Evolutionary conservation across 2,113 vertebrate genomes (phyloP).

Genomic region (Syngnathus floridae): DNA sequence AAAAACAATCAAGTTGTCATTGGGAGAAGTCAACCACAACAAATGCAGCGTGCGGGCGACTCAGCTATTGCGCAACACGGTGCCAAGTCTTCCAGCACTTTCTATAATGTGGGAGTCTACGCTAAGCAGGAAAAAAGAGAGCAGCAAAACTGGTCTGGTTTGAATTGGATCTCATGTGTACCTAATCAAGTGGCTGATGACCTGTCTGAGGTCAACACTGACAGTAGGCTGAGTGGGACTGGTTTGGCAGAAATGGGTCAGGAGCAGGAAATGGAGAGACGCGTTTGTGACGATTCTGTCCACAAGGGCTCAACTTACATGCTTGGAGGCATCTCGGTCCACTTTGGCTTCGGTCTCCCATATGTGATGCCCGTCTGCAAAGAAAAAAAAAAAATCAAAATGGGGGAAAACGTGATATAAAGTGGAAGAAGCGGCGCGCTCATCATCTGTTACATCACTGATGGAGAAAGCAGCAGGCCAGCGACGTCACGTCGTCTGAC

Average conservation of each 20-base stretch:
- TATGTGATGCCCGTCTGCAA: constrained; percentile 89
- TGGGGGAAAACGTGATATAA: neutral
- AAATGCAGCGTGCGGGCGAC: constrained; percentile 21
- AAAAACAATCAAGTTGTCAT: neutral
- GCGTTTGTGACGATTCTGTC: neutral
- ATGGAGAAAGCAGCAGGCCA: constrained; percentile 27
- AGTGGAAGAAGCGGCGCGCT: constrained; percentile 22
- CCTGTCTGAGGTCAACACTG: neutral
- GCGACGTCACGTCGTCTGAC: constrained; percentile 48
- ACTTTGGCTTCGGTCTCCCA: constrained; percentile 96
- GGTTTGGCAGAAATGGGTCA: neutral
- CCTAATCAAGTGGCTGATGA: neutral
- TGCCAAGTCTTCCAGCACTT: constrained; percentile 40
- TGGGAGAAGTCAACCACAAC: neutral
- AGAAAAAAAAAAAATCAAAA: constrained; percentile 27
- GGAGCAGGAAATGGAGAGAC: neutral
- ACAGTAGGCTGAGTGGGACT: neutral
- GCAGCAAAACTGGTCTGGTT: neutral
- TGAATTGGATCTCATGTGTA: neutral
- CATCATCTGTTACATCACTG: constrained; percentile 47
- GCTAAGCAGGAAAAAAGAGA: neutral
- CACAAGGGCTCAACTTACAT: constrained; percentile 71
- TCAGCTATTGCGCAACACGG: constrained; percentile 7
- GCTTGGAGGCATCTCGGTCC: constrained; percentile 84
- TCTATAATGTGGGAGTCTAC: neutral